Conservation (phyloP, 2,113 vertebrate genomes). For the Triplophysa tibetana region DNA sequence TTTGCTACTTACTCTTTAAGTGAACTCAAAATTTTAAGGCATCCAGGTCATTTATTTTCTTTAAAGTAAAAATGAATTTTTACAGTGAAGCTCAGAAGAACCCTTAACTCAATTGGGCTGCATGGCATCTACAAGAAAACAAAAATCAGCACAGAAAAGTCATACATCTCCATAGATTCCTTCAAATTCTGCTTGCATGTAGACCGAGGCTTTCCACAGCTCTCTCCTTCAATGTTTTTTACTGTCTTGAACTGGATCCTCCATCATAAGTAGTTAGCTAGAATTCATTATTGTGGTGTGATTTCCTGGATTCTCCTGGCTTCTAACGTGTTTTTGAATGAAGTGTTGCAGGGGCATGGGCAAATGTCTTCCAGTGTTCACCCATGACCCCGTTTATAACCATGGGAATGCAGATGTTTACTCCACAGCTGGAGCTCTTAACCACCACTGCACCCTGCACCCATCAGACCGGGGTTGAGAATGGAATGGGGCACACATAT, state of each 20-base stretch:
- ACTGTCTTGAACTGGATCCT: background rate
- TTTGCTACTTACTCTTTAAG: too few relatives aligned
- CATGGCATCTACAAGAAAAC: too few relatives aligned
- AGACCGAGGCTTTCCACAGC: background rate
- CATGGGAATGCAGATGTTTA: slow-evolving; percentile 42
- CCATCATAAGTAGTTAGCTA: background rate
- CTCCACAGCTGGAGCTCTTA: slow-evolving; percentile 20
- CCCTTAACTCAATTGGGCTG: too few relatives aligned
- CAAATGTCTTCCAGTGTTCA: slow-evolving; percentile 18
- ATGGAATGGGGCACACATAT: background rate
- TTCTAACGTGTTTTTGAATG: slow-evolving; percentile 17
- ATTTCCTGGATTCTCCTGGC: slow-evolving; percentile 11
- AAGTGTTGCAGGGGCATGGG: slow-evolving; percentile 3
- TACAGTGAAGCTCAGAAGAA: too few relatives aligned
- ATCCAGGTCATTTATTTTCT: too few relatives aligned
- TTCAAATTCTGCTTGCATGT: too few relatives aligned
- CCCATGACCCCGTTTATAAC: slow-evolving; percentile 32
- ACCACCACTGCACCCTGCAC: slow-evolving; percentile 19
- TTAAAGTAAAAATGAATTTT: too few relatives aligned
- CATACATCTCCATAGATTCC: too few relatives aligned
- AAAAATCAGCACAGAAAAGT: too few relatives aligned
- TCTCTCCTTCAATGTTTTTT: background rate
- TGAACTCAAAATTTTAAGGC: too few relatives aligned
- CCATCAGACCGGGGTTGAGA: background rate
- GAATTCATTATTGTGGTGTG: background rate